Percentiles rank a stretch among this genome's conserved stretches.
Conservation (phyloP, 2,113 vertebrate species). For the Pelusios castaneus region DNA sequence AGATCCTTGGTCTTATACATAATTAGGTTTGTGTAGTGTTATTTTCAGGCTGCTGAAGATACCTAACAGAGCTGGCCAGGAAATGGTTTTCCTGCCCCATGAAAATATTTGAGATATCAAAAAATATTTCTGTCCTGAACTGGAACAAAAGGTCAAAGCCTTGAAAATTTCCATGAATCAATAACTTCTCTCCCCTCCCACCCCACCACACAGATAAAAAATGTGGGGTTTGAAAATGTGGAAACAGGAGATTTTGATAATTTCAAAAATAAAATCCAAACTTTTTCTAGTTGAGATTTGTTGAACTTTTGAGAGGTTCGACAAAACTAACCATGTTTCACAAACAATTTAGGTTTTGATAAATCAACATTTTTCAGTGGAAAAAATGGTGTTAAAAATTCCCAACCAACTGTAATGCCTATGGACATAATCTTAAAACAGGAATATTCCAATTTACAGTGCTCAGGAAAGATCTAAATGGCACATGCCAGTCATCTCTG, state of each 20-base stretch:
- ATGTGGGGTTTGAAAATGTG: not conserved
- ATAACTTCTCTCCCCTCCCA: not conserved
- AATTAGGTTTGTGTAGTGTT: conserved; percentile 50
- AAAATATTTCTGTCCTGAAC: not conserved
- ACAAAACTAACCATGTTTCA: not conserved
- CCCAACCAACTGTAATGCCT: not conserved
- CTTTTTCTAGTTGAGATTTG: not conserved
- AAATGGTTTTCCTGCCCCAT: not conserved
- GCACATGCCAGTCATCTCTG: not conserved
- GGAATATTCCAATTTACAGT: not conserved
- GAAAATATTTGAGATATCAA: not conserved
- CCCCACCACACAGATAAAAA: too few species aligned
- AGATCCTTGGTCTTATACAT: conserved; percentile 18
- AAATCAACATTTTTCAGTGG: not conserved
- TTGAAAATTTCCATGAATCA: not conserved
- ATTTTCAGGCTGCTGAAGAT: conserved; percentile 48
- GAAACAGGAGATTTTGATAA: not conserved
- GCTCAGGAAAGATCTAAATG: too few species aligned
- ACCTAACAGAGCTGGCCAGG: not conserved
- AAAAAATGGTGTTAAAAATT: not conserved
- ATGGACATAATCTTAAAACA: not conserved
- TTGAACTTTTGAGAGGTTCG: not conserved
- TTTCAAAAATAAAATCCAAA: not conserved
- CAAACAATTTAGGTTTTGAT: not conserved
- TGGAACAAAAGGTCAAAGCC: not conserved